Evolutionary conservation across 2,113 vertebrate genomes (phyloP).

Genomic region (Catagonus wagneri): DNA sequence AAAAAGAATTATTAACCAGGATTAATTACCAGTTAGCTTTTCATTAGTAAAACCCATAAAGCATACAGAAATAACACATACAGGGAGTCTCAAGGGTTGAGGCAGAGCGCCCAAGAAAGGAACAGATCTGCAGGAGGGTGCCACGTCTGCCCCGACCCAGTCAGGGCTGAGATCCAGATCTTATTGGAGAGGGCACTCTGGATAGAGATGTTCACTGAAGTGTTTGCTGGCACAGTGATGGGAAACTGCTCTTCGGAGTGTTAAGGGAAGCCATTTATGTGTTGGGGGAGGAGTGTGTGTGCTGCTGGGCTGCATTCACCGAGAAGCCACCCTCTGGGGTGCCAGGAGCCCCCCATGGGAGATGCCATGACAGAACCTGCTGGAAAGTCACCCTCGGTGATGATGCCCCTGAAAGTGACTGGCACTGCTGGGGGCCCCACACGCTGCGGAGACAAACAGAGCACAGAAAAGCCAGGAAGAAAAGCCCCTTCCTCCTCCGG

Average conservation of each 20-base stretch:
- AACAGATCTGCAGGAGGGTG: not conserved
- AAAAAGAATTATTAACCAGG: not conserved
- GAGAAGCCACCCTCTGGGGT: not conserved
- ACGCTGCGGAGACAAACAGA: not conserved
- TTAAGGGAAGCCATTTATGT: not conserved
- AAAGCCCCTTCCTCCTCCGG: not conserved
- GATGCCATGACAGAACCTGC: not conserved
- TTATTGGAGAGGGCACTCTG: not conserved
- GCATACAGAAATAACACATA: not conserved
- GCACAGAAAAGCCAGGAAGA: not conserved
- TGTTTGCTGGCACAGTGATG: not conserved
- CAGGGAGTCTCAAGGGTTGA: not conserved
- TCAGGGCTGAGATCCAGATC: not conserved
- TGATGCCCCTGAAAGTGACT: not conserved
- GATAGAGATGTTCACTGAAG: not conserved
- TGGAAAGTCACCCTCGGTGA: not conserved
- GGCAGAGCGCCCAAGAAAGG: not conserved
- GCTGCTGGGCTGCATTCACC: not conserved
- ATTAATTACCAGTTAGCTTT: not conserved
- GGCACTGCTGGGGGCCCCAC: not conserved
- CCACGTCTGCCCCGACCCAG: not conserved
- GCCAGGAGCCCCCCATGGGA: not conserved
- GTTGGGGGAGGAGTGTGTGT: not conserved
- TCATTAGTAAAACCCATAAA: not conserved
- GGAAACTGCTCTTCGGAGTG: not conserved